Base-by-base conservation (phyloP, 1,140 invertebrate genomes). In the Diabrotica virgifera region DNA sequence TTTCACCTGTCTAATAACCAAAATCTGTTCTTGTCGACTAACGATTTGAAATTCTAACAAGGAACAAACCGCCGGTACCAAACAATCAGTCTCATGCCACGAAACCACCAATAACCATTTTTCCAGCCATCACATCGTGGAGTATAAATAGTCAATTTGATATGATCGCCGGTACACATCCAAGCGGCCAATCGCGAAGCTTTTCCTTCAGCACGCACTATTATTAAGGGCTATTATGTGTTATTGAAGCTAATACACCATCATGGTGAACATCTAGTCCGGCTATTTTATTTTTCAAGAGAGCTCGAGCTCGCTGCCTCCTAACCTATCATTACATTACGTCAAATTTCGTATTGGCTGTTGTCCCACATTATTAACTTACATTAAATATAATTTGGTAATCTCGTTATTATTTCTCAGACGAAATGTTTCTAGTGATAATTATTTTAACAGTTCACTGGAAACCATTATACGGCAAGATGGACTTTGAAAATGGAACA, bases 141-240 rank as follows among this genome's bases (percentile, higher is more conserved):
- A 74, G 72, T 75, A 71, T 74, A 63, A 74, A 74, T 71, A 75
- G 72, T 69, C 70, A 67, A 74, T 75, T 74, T 74, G 72, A 75
- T 75, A 73, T 70, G 74, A 75, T 75, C 72, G 60, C 65, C 67
- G 40, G 8, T 46, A 46, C n/a, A 46, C 40, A 46, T 46, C 64
- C 53, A 36, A 57, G 58, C 69, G 66, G 68, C 74, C 74, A 75
- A 75, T 75, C 68, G 74, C 65, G 73, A 66, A 59, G 50, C 66
- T 57, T 63, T 53, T 65, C 57, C 61, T 58, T 59, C 36, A 62
- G 66, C 74, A 76, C 76, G 74, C 73, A 76, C 74, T 76, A 59
- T 77, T 77, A 77, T 77, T 77, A 77, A 61, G 74, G 72, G 66
- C 76, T 76, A 77, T 77, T 77, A 77, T 73, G 73, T 77, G 70